Conservation (phyloP, 2,113 vertebrate species). For the Scolopax mira region DNA sequence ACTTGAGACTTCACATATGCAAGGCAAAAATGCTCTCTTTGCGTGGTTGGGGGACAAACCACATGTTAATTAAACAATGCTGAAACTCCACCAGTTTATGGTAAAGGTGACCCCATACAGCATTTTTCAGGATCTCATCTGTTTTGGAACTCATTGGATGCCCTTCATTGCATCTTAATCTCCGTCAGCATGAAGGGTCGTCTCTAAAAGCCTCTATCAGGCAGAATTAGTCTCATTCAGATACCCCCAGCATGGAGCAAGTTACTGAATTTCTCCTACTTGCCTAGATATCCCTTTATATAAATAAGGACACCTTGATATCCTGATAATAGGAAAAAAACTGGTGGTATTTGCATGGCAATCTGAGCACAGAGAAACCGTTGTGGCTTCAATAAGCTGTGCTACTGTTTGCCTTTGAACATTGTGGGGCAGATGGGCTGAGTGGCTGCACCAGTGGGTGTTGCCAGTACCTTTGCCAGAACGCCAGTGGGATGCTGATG, state of each 20-base stretch:
- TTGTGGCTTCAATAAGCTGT: not conserved
- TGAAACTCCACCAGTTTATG: not conserved
- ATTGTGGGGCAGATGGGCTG: not conserved
- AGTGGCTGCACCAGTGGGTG: rapidly evolving
- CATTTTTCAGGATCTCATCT: not conserved
- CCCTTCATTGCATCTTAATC: not conserved
- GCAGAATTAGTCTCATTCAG: not conserved
- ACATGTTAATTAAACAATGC: not conserved
- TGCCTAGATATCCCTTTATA: not conserved
- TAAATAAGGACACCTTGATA: not conserved
- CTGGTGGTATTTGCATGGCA: not conserved
- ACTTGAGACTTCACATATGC: not conserved
- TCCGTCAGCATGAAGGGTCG: not conserved
- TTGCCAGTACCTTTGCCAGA: not conserved
- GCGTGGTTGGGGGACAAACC: not conserved
- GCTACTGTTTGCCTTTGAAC: not conserved
- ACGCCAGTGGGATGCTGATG: not conserved
- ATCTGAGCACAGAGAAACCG: not conserved
- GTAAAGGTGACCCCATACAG: not conserved
- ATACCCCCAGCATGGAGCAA: not conserved
- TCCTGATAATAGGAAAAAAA: not conserved
- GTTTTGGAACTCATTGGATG: not conserved
- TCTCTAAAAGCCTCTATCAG: not conserved
- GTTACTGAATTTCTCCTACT: not conserved
- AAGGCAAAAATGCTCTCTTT: not conserved